phyloP scores from a whole-genome alignment of 92 coral and sea anemone species.

The Palythoa grandiflora region DNA sequence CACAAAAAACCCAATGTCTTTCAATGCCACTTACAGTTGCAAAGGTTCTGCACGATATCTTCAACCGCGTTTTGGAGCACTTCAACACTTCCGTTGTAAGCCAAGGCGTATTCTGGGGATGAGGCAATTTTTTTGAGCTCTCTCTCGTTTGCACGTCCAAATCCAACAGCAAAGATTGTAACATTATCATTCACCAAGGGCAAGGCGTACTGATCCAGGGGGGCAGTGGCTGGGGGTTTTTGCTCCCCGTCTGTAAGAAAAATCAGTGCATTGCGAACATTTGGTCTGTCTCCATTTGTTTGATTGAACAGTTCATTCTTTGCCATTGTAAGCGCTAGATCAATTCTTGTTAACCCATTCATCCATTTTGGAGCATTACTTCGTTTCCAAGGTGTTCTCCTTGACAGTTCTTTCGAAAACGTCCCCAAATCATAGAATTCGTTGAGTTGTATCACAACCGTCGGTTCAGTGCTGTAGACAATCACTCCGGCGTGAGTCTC shows the following conservation, averaged over 20 bases:
- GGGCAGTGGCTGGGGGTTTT: not conserved
- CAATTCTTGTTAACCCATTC: constrained; percentile 23
- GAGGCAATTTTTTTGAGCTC: constrained; percentile 35
- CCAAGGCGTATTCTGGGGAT: constrained; percentile 9
- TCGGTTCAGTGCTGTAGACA: constrained; percentile 34
- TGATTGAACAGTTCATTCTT: not conserved
- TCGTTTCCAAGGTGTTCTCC: constrained; percentile 16
- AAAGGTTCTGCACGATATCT: constrained; percentile 32
- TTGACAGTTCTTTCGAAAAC: not conserved
- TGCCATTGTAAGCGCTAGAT: constrained; percentile 20
- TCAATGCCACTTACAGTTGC: constrained; percentile 34
- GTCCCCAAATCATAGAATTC: constrained; percentile 13
- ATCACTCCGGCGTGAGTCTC: constrained; percentile 42
- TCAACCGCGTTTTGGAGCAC: constrained; percentile 14
- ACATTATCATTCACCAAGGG: not conserved
- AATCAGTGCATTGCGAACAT: constrained; percentile 18
- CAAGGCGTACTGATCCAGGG: not conserved
- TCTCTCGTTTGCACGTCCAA: not conserved
- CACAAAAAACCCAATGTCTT: not conserved
- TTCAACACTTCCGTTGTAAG: constrained; percentile 23
- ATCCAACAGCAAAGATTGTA: constrained; percentile 30
- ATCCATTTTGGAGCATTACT: not conserved
- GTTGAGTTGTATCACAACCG: constrained; percentile 19
- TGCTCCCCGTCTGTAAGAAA: constrained; percentile 37
- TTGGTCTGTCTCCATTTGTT: constrained; percentile 28